Conservation (phyloP, 2,797 vertebrate genomes). For the Aldrovandia affinis region DNA sequence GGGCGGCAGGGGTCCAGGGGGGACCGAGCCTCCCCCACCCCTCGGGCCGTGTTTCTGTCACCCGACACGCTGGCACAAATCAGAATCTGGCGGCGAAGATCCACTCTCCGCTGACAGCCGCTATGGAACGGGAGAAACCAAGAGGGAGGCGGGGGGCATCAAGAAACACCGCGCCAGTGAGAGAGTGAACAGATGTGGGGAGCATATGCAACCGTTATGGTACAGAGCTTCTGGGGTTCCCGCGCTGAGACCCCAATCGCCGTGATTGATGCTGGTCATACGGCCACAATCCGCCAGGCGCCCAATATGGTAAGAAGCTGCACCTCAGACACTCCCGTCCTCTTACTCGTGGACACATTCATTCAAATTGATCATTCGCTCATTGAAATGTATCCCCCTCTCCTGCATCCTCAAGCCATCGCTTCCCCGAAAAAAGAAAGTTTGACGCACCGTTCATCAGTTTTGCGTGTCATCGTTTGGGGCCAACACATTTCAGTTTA, state of each 20-base stretch:
- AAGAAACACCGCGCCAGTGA: not conserved
- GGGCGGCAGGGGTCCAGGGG: not conserved
- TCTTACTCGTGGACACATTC: constrained; percentile 17
- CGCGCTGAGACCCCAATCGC: constrained; percentile 73
- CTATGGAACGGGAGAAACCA: constrained; percentile 48
- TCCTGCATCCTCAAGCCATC: not conserved
- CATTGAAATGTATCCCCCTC: not conserved
- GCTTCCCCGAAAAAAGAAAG: not conserved
- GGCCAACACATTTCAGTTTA: not conserved
- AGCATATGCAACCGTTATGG: constrained; percentile 74
- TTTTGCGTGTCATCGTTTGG: not conserved
- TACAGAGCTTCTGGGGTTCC: constrained; percentile 66
- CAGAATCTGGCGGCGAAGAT: constrained; percentile 57
- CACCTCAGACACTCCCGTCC: constrained; percentile 37
- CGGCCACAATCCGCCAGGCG: constrained; percentile 63
- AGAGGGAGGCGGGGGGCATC: constrained; percentile 37
- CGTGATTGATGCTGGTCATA: constrained; percentile 72
- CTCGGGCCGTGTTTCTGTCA: constrained; percentile 45
- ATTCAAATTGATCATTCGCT: constrained; percentile 1
- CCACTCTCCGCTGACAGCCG: constrained; percentile 55
- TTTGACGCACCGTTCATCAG: not conserved
- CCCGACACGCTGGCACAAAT: constrained; percentile 43
- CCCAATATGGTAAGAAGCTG: constrained; percentile 53
- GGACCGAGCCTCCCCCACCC: not conserved
- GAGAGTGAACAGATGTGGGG: constrained; percentile 74